Evolutionary conservation across 2,888 invertebrate species (phyloP).

Genomic region (Cecidostiba fungosa): DNA sequence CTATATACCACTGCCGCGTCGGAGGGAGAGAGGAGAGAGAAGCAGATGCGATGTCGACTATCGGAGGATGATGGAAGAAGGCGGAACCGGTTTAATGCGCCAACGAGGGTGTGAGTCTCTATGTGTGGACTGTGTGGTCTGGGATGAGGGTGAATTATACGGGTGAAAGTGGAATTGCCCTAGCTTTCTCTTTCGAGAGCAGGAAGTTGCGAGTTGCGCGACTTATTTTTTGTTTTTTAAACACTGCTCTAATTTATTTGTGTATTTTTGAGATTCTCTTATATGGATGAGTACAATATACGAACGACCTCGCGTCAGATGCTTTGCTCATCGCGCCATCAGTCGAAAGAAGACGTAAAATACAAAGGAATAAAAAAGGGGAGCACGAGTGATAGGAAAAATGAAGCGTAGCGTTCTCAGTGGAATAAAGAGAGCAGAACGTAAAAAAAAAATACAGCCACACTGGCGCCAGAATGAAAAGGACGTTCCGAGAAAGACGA

Average conservation of each 20-base stretch:
- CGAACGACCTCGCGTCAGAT: background rate
- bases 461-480: background rate
- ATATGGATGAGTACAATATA: background rate
- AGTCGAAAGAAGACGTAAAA: background rate
- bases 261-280: background rate
- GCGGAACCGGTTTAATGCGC: conserved; percentile 47
- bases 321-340: background rate
- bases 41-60: background rate
- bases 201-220: background rate
- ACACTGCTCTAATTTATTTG: background rate
- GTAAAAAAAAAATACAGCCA: conserved; percentile 3
- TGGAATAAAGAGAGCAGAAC: background rate
- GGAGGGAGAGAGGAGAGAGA: background rate
- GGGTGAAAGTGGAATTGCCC: conserved; percentile 1
- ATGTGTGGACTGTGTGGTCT: background rate
- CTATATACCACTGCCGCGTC: too few species aligned
- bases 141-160: conserved; percentile 31
- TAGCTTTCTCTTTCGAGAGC: background rate
- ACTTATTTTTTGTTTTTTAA: background rate
- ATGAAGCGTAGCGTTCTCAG: background rate
- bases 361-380: background rate
- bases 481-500: conserved; percentile 1
- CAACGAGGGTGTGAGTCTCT: background rate
- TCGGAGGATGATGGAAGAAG: conserved; percentile 47
- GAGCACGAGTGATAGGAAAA: background rate